These are phyloP conservation scores for Asobara japonica DNA, from an alignment of 1,140 invertebrate genomes.

Conservation along the genomic window DNA sequence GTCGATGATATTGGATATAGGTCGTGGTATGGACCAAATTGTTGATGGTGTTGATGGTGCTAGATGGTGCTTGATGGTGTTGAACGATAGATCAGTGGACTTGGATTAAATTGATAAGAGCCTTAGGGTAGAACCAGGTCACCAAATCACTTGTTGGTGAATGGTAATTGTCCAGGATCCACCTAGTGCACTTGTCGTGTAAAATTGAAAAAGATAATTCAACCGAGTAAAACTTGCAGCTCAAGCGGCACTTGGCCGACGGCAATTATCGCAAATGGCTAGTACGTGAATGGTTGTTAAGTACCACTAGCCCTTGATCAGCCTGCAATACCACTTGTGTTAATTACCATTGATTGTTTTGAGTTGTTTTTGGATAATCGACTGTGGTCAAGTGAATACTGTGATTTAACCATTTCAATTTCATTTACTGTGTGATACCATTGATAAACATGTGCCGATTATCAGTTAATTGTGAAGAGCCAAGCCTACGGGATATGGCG, in stretches of 20 bases:
- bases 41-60: neutral
- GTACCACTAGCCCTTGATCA: neutral
- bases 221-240: neutral
- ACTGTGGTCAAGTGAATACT: neutral
- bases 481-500: neutral
- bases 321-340: neutral
- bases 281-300: conserved; percentile 9
- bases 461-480: neutral
- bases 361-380: neutral
- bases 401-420: neutral
- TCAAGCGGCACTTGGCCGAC: neutral
- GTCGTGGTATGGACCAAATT: neutral
- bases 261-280: conserved; percentile 16
- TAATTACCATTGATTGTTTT: neutral
- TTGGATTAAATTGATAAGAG: no score
- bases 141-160: no score
- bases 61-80: neutral
- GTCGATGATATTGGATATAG: neutral
- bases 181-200: no score
- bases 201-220: no score
- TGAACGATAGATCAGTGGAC: no score
- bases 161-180: no score
- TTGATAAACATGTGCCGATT: neutral
- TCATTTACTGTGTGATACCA: neutral
- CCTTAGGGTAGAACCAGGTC: no score